A percentile compares a stretch with the other conserved stretches of the same genome.
Evolutionary conservation across 2,888 invertebrate genomes (phyloP).

Genomic region (Phytoseiulus persimilis): DNA sequence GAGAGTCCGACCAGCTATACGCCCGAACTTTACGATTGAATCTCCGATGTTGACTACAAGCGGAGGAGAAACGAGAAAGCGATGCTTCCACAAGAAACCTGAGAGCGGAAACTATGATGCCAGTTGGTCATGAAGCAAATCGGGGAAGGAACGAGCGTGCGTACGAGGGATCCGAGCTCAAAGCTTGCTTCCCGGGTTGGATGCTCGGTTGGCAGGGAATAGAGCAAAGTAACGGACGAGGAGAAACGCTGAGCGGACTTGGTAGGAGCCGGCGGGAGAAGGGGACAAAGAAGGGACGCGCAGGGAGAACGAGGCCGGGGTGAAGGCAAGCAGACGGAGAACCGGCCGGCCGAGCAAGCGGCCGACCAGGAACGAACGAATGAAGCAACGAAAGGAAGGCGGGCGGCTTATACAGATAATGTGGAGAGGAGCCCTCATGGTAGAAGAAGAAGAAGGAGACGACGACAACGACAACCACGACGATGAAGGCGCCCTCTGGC

Average conservation of each 20-base stretch:
- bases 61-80: no score
- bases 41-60: no score
- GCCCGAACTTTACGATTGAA: no score
- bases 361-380: not conserved
- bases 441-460: not conserved
- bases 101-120: no score
- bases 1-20: no score
- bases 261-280: not conserved
- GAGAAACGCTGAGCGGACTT: not conserved
- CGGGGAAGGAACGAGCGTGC: no score
- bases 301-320: not conserved
- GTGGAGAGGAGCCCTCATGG: constrained; percentile 32
- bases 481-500: constrained; percentile 32
- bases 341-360: not conserved
- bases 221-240: not conserved
- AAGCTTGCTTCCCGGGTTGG: not conserved
- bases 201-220: not conserved
- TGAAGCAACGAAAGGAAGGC: not conserved
- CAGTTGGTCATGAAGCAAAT: no score
- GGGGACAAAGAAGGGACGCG: not conserved
- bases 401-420: constrained; percentile 27
- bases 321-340: not conserved
- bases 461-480: not conserved
- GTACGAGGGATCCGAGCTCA: no score
- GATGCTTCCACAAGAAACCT: no score